Conservation (phyloP, 2,888 invertebrate species). For the Rhimphoctona megacephalus region DNA sequence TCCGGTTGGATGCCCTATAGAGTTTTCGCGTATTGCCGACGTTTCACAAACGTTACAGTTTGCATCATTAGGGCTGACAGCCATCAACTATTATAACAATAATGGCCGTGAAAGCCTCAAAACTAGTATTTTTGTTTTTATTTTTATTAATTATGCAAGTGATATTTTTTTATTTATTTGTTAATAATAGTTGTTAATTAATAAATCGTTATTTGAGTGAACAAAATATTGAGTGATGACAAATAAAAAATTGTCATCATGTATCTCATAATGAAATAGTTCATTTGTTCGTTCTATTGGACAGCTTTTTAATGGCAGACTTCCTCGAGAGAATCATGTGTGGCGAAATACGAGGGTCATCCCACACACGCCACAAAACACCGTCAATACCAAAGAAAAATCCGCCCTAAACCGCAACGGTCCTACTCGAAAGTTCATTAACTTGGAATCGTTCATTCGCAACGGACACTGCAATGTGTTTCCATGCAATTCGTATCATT, state of each 20-base stretch:
- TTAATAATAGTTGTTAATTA: not conserved
- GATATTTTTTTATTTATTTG: not conserved
- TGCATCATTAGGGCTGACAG: no score
- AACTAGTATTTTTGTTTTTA: no score
- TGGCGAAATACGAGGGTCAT: conserved; percentile 55
- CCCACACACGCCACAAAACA: conserved; percentile 48
- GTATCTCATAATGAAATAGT: conserved; percentile 28
- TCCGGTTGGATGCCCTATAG: no score
- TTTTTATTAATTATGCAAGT: no score
- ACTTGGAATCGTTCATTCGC: not conserved
- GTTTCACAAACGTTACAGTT: no score
- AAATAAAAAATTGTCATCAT: conserved; percentile 1
- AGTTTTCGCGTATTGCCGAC: no score
- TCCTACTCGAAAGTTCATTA: conserved; percentile 28
- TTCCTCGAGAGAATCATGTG: conserved; percentile 62
- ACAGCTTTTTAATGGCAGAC: conserved; percentile 62
- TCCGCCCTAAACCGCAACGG: conserved; percentile 57
- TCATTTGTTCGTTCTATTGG: conserved; percentile 50
- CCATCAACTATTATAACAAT: no score
- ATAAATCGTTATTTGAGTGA: not conserved
- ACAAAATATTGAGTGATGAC: not conserved
- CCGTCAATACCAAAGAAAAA: conserved; percentile 46
- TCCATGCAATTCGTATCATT: not conserved
- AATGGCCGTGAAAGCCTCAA: no score
- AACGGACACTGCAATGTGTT: not conserved